Conservation (phyloP, 2,888 invertebrate species). For the Drosophila pseudotalamancana region DNA sequence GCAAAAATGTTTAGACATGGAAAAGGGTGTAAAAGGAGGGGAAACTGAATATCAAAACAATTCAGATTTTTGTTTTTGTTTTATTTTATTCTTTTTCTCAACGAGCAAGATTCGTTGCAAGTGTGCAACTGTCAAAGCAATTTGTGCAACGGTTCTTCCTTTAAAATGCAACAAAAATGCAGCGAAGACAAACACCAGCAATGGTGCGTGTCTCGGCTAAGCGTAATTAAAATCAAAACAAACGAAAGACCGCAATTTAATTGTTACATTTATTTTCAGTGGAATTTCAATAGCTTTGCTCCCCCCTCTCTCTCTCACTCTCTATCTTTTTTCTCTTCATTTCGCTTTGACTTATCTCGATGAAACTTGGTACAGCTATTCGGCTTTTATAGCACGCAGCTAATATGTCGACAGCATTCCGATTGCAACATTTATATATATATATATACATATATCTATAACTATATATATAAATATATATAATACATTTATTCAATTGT, state of each 20-base stretch:
- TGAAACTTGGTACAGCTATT: conserved; percentile 8
- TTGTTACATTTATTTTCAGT: conserved; percentile 21
- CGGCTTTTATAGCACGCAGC: not conserved
- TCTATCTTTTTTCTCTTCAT: not conserved
- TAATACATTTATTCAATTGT: too few species aligned
- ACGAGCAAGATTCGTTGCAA: conserved; percentile 43
- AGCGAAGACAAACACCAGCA: conserved; percentile 1
- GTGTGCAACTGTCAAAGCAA: conserved; percentile 56
- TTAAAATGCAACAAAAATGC: conserved; percentile 30
- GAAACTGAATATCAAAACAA: conserved; percentile 40
- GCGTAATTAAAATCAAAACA: conserved; percentile 39
- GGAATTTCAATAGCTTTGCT: conserved; percentile 7
- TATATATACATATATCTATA: too few species aligned
- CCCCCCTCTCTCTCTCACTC: not conserved
- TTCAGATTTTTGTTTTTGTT: too few species aligned
- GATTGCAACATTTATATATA: conserved; percentile 3
- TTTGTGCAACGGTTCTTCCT: conserved; percentile 43
- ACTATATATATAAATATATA: not conserved
- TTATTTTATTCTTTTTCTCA: too few species aligned
- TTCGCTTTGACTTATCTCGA: conserved; percentile 10
- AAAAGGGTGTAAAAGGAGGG: not conserved
- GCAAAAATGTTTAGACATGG: not conserved
- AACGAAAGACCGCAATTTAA: conserved; percentile 28
- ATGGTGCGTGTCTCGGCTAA: conserved; percentile 43
- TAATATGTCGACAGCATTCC: conserved; percentile 9